Base-by-base conservation (phyloP, 2,888 invertebrate genomes). In the Lithophane socia region DNA sequence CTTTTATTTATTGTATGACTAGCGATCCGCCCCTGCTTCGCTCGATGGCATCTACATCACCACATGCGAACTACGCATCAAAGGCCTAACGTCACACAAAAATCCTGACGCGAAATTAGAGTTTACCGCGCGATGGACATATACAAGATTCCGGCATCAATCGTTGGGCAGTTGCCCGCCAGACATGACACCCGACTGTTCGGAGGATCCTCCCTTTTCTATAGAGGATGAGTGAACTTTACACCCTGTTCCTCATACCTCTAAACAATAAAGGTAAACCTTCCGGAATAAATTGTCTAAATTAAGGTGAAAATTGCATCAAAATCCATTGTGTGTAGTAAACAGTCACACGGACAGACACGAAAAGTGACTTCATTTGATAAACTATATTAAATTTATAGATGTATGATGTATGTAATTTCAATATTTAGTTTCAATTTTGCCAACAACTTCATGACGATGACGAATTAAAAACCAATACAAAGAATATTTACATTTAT, bases 401-500 rank as follows among this genome's bases (percentile, higher is more conserved):
- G 24, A 49, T 49, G 9, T 16, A 4, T 5, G 5, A 5, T 10
- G 29, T 29, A n/a, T 2, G 18, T 0, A 24, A 66, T 49, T 49
- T 66, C 66, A 66, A 47, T 49, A 47, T 18, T 21, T 2, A 3
- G 13, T 21, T 49, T 24, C 4, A 29, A 13, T 52, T 49, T 5
- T 29, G 2, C 21, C 52, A 52, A 52, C 13, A 21, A 8, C 1
- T 13, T 21, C 37, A 68, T 56, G 16, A 42, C 3, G 37, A 56
- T 52, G 21, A 54, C 5, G 21, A 71, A 47, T 29, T 18, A 71
- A n/a, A 71, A 73, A 56, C 29, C 1, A 56, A 47, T 47, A n/a
- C 8, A 44, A 44, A 24, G 7, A 42, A n/a, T 58, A 9, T 72
- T 72, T 18, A 52, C 7, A 47, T 60, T 65, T 78, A 78, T 9